A percentile compares a stretch with the other conserved stretches of the same genome.
These are phyloP conservation scores for Volucella inanis DNA, from an alignment of 2,888 invertebrate genomes.

Conservation along the genomic window DNA sequence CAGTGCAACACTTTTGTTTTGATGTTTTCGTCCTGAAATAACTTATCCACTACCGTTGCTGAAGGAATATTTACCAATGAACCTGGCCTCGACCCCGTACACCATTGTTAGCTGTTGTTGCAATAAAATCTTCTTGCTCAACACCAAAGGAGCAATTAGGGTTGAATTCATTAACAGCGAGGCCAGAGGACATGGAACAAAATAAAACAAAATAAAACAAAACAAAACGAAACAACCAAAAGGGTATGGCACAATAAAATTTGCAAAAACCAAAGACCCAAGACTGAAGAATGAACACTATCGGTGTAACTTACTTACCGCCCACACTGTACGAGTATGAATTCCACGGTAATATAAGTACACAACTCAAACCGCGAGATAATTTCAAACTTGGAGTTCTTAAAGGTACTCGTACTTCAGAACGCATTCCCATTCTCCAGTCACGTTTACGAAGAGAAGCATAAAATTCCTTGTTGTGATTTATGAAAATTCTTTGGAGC, in stretches of 20 bases:
- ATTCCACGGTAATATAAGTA: slow-evolving; percentile 36
- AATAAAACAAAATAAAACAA: too few species aligned
- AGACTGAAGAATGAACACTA: slow-evolving; percentile 28
- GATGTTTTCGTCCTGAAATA: slow-evolving; percentile 24
- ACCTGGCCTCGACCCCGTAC: slow-evolving; percentile 65
- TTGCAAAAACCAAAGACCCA: slow-evolving; percentile 40
- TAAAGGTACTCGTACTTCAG: slow-evolving; percentile 17
- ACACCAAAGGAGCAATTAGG: slow-evolving; percentile 74
- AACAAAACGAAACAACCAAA: slow-evolving; percentile 40
- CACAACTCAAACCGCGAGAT: slow-evolving; percentile 48
- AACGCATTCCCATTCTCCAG: slow-evolving; percentile 23
- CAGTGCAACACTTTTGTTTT: slow-evolving; percentile 66
- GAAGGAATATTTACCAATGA: slow-evolving; percentile 63
- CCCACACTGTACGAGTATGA: slow-evolving; percentile 15
- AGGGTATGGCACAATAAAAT: slow-evolving; percentile 63
- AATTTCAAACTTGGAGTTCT: slow-evolving; percentile 48
- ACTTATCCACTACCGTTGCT: slow-evolving; percentile 5
- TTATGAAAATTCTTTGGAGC: slow-evolving; percentile 69
- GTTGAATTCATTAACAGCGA: slow-evolving; percentile 72
- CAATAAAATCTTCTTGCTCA: slow-evolving; percentile 72
- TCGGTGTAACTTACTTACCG: slow-evolving; percentile 60
- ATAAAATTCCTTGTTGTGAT: slow-evolving; percentile 74
- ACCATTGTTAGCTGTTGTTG: slow-evolving; percentile 40
- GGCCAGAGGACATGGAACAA: slow-evolving; percentile 57
- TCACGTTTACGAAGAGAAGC: slow-evolving; percentile 59